Evolutionary conservation across 2,888 invertebrate species (phyloP).

Genomic region (Papilio elwesi): DNA sequence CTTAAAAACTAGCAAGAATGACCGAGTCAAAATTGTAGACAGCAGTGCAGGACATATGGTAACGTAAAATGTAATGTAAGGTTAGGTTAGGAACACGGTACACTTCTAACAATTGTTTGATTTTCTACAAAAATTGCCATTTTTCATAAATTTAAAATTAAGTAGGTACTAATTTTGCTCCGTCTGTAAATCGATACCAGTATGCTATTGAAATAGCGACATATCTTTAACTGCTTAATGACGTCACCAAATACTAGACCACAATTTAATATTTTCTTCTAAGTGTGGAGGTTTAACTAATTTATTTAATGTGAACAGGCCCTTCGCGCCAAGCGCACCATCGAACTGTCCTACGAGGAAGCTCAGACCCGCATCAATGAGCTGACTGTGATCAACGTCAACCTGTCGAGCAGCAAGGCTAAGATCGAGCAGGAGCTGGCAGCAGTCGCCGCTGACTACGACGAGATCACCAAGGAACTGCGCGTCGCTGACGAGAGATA

Average conservation of each 20-base stretch:
- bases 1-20: neutral
- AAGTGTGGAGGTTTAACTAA: neutral
- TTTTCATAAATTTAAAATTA: too few relatives aligned
- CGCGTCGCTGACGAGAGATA: conserved; percentile 97
- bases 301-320: conserved; percentile 82
- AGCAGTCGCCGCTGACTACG: conserved; percentile 97
- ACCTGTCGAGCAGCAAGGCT: conserved; percentile 96
- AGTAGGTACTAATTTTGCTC: too few relatives aligned
- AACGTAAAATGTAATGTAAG: too few relatives aligned
- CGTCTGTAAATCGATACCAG: too few relatives aligned
- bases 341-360: conserved; percentile 96
- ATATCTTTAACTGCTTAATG: too few relatives aligned
- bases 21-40: neutral
- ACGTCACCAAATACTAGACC: too few relatives aligned
- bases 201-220: too few relatives aligned
- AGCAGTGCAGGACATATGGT: too few relatives aligned
- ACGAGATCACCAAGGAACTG: conserved; percentile 98
- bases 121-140: too few relatives aligned
- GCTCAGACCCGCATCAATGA: conserved; percentile 96
- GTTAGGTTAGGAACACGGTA: too few relatives aligned
- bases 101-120: too few relatives aligned
- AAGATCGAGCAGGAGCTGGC: conserved; percentile 97
- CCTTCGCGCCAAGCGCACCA: conserved; percentile 94
- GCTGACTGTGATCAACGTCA: conserved; percentile 96
- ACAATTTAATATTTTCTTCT: too few relatives aligned